These are phyloP conservation scores for Agrochola lychnidis DNA, from an alignment of 2,888 invertebrate genomes.

Conservation along the genomic window DNA sequence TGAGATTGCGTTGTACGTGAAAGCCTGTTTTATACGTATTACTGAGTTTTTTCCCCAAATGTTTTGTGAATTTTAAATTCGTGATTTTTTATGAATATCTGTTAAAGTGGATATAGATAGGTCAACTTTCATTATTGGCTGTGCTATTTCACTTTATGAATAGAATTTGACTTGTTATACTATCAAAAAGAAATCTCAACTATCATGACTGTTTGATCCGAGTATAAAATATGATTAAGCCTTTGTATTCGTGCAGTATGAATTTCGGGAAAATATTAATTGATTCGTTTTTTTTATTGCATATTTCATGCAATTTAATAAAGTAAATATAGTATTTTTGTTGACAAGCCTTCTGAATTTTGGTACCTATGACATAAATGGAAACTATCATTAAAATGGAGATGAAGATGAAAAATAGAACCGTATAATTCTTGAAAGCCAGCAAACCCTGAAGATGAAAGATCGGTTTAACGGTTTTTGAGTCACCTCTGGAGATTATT, in stretches of 20 bases:
- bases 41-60: conserved; percentile 37
- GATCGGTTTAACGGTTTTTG: neutral
- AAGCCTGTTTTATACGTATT: conserved; percentile 57
- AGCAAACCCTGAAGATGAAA: neutral
- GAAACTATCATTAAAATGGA: neutral
- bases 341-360: neutral
- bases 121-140: neutral
- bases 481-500: neutral
- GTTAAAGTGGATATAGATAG: conserved; percentile 6
- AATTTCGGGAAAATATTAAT: conserved; percentile 24
- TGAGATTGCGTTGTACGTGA: conserved; percentile 58
- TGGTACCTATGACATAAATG: neutral
- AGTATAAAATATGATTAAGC: conserved; percentile 30
- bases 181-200: conserved; percentile 26
- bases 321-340: conserved; percentile 8
- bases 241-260: conserved; percentile 27
- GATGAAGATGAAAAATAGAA: neutral
- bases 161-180: neutral
- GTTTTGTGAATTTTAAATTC: conserved; percentile 33
- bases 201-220: conserved; percentile 43
- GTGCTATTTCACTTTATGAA: neutral
- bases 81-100: conserved; percentile 27
- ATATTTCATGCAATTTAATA: conserved; percentile 7
- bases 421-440: neutral
- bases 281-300: conserved; percentile 11